Evolutionary conservation across 2,888 invertebrate genomes (phyloP).

Genomic region (Xestia sexstrigata): DNA sequence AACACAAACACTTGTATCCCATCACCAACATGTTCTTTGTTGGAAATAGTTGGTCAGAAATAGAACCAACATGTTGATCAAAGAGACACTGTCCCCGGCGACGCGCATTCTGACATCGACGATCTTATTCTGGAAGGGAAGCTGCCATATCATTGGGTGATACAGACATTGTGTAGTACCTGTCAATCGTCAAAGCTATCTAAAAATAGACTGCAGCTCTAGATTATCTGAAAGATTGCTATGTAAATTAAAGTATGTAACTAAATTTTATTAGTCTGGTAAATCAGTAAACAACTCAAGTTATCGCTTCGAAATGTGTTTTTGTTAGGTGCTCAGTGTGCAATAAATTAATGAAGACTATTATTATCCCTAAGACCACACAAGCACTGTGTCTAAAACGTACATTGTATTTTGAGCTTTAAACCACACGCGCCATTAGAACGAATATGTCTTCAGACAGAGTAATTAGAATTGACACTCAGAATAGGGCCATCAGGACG

Average conservation of each 20-base stretch:
- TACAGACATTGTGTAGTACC: neutral
- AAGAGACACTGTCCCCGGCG: conserved; percentile 32
- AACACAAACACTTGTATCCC: conserved; percentile 56
- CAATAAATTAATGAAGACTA: conserved; percentile 1
- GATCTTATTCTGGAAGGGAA: conserved; percentile 42
- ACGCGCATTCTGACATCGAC: conserved; percentile 30
- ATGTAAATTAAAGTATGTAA: neutral
- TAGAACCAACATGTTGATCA: conserved; percentile 56
- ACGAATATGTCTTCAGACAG: neutral
- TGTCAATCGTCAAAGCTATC: neutral
- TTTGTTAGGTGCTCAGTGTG: neutral
- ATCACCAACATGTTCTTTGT: conserved; percentile 45
- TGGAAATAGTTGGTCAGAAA: conserved; percentile 47
- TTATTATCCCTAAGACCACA: conserved; percentile 12
- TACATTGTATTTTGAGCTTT: conserved; percentile 1
- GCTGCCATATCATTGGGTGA: neutral
- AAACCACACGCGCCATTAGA: neutral
- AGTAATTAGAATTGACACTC: neutral
- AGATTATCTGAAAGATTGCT: neutral
- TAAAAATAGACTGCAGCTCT: neutral
- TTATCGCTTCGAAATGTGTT: conserved; percentile 8
- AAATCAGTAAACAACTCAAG: neutral
- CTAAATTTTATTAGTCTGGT: neutral
- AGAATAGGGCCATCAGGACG: conserved; percentile 43
- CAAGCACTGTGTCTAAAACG: neutral